Conservation (phyloP, 2,797 vertebrate species). For the Sebastes steindachneri region DNA sequence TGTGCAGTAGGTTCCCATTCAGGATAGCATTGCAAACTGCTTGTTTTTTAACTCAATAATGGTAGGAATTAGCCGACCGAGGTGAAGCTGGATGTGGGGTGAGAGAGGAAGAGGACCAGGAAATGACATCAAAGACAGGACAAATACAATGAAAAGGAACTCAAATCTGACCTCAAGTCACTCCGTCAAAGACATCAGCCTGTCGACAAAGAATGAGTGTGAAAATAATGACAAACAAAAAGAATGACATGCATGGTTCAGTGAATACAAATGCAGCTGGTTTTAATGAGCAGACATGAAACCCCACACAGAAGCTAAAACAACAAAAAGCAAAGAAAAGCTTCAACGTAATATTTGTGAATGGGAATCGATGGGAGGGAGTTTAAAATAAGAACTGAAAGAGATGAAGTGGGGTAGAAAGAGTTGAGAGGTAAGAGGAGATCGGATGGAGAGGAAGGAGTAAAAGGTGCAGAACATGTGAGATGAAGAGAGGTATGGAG, state of each 20-base stretch:
- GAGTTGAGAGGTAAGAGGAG: not conserved
- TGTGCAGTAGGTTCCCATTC: slow-evolving; percentile 17
- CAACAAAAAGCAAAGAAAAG: slow-evolving; percentile 16
- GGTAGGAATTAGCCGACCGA: slow-evolving; percentile 20
- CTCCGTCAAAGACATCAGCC: slow-evolving; percentile 85
- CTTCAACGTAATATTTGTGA: slow-evolving; percentile 8
- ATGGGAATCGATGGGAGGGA: not conserved
- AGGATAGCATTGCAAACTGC: slow-evolving; percentile 11
- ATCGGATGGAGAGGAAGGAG: not conserved
- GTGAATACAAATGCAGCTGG: slow-evolving; percentile 62
- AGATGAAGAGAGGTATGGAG: not conserved
- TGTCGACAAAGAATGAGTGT: slow-evolving; percentile 84
- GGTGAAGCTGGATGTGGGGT: slow-evolving; percentile 35
- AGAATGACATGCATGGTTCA: slow-evolving; percentile 72
- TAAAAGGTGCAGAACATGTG: not conserved
- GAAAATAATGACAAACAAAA: slow-evolving; percentile 77
- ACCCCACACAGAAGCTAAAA: slow-evolving; percentile 24
- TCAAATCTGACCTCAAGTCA: slow-evolving; percentile 87
- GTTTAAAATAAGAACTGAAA: not conserved
- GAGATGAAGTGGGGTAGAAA: not conserved
- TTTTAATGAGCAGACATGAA: slow-evolving; percentile 28
- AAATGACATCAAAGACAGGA: slow-evolving; percentile 64
- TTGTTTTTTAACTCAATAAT: not conserved
- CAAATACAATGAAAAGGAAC: slow-evolving; percentile 76
- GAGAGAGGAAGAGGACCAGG: slow-evolving; percentile 48